Conservation (phyloP, 2,888 invertebrate species). For the Dugesia japonica region DNA sequence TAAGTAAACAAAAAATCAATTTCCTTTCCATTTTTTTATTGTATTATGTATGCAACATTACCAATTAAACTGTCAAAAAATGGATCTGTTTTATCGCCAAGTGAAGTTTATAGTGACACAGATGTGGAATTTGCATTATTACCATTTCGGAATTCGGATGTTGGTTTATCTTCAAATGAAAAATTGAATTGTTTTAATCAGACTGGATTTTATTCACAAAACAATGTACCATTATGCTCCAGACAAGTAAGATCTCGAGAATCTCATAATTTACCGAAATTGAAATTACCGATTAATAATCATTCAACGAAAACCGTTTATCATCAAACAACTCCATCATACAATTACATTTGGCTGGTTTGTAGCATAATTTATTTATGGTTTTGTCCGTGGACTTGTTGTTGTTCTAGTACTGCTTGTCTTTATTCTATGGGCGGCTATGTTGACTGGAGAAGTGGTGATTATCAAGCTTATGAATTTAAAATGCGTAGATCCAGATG, state of each 20-base stretch:
- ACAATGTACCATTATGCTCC: not conserved
- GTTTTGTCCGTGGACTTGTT: slow-evolving; percentile 15
- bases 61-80: not conserved
- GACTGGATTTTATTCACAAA: not conserved
- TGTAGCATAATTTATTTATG: not conserved
- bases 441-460: not conserved
- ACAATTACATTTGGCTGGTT: not conserved
- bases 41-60: not conserved
- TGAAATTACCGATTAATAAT: slow-evolving; percentile 7
- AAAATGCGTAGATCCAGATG: not conserved
- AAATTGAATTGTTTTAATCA: not conserved
- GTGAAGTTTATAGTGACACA: not conserved
- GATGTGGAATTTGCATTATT: slow-evolving; percentile 7
- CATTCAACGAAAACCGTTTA: not conserved
- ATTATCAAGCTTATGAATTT: slow-evolving; percentile 4
- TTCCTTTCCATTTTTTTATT: not conserved
- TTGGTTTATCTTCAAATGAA: not conserved
- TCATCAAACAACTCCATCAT: not conserved
- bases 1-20: slow-evolving; percentile 7
- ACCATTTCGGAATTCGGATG: slow-evolving; percentile 7
- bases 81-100: not conserved
- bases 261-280: not conserved
- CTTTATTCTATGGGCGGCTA: not conserved
- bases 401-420: not conserved
- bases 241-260: not conserved